Percentiles rank a stretch among this genome's conserved stretches.
Evolutionary conservation across 2,113 vertebrate genomes (phyloP).

Genomic region (Rhineura floridana): DNA sequence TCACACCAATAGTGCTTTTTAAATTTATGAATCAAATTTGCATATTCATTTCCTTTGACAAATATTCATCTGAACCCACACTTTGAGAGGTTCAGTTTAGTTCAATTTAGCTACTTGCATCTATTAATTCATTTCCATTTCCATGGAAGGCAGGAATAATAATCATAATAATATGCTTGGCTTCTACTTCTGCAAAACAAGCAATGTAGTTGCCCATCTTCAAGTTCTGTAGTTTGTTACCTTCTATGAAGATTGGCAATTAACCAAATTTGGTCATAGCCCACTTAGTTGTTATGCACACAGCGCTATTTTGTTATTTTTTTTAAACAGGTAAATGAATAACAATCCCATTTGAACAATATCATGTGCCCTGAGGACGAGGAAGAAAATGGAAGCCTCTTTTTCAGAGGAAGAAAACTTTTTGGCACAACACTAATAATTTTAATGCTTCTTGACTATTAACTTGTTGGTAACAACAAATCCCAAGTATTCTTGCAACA

Average conservation of each 20-base stretch:
- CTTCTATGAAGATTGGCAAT: background rate
- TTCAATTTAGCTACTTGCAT: background rate
- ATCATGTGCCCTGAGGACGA: no score
- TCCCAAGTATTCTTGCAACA: no score
- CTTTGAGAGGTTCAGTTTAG: background rate
- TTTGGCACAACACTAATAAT: no score
- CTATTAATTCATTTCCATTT: background rate
- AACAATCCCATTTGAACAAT: background rate
- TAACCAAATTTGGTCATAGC: background rate
- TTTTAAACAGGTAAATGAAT: background rate
- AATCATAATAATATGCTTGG: background rate
- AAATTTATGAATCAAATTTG: slow-evolving; percentile 17
- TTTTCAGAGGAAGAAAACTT: no score
- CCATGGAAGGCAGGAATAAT: background rate
- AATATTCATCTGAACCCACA: slow-evolving; percentile 2
- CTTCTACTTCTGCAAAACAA: background rate
- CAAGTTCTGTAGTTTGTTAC: background rate
- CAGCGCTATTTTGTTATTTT: no score
- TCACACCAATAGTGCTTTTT: background rate
- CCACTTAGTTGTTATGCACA: background rate
- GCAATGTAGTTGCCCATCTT: background rate
- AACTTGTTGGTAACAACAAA: no score
- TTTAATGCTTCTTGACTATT: no score
- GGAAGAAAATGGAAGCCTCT: no score
- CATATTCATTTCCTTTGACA: slow-evolving; percentile 21